These are phyloP conservation scores for Chamaedrilus cognettii DNA, from an alignment of 2,888 invertebrate species.

Conservation along the genomic window DNA sequence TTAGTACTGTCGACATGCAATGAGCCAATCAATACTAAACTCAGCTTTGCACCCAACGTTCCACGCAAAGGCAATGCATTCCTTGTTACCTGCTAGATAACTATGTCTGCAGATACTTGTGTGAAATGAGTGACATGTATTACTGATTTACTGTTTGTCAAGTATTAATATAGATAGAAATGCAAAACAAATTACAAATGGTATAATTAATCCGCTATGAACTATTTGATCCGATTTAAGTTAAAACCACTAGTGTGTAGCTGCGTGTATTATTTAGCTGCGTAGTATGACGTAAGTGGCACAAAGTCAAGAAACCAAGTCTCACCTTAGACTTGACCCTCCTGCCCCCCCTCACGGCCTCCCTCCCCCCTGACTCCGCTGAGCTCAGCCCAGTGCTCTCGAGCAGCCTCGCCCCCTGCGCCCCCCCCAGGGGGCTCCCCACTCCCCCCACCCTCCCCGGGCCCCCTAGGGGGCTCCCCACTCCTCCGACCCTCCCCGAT, in stretches of 20 bases:
- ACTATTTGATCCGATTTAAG: neutral
- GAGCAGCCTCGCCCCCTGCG: neutral
- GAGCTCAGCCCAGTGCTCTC: slow-evolving; percentile 7
- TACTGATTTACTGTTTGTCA: no score
- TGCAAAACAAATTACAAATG: neutral
- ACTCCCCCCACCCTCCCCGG: neutral
- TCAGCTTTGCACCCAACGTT: no score
- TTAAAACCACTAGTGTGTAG: no score
- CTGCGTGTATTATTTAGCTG: no score
- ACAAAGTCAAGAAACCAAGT: neutral
- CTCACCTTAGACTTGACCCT: neutral
- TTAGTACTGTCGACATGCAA: no score
- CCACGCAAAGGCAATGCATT: no score
- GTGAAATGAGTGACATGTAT: neutral
- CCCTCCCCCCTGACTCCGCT: neutral
- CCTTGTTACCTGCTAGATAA: no score
- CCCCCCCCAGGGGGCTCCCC: neutral
- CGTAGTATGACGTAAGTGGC: neutral
- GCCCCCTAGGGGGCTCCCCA: neutral
- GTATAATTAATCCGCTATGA: neutral
- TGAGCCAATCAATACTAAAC: no score
- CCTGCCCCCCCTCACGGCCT: neutral
- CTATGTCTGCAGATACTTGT: no score
- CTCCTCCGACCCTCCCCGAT: neutral
- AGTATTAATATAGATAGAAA: neutral